Evolutionary conservation across 2,888 invertebrate genomes (phyloP).

Genomic region (Quadriops clusia): DNA sequence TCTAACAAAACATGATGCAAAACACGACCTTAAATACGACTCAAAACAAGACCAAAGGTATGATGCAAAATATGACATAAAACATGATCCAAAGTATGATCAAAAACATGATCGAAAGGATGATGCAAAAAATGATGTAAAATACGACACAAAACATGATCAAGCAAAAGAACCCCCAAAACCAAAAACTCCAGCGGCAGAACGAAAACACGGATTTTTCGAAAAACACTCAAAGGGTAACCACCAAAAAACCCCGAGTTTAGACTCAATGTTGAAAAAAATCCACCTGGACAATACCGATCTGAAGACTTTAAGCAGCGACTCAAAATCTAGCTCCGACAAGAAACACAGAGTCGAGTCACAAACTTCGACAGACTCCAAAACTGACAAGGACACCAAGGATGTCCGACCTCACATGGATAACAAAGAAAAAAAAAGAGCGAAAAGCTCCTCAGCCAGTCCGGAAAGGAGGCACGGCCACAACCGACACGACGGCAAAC

Average conservation of each 20-base stretch:
- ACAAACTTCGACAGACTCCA: constrained; percentile 19
- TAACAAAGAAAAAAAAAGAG: constrained; percentile 18
- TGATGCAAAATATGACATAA: too few relatives aligned
- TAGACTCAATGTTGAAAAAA: constrained; percentile 29
- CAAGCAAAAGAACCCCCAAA: constrained; percentile 4
- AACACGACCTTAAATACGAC: too few relatives aligned
- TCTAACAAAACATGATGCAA: too few relatives aligned
- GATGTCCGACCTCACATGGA: constrained; percentile 11
- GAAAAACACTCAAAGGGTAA: constrained; percentile 15
- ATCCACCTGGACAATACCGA: too few relatives aligned
- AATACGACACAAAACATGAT: background rate
- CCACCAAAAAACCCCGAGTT: constrained; percentile 32
- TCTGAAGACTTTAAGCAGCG: too few relatives aligned
- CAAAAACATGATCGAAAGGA: too few relatives aligned
- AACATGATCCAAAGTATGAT: too few relatives aligned
- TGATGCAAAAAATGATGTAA: too few relatives aligned
- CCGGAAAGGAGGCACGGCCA: constrained; percentile 34
- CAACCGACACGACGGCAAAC: constrained; percentile 28
- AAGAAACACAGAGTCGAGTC: constrained; percentile 26
- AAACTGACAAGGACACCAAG: constrained; percentile 12
- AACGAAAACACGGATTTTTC: constrained; percentile 24
- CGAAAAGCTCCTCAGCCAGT: constrained; percentile 32
- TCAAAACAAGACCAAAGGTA: too few relatives aligned
- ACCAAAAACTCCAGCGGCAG: constrained; percentile 17
- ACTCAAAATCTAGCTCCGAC: constrained; percentile 9